A percentile compares a stretch with the other conserved stretches of the same genome.
Evolutionary conservation across 2,113 vertebrate genomes (phyloP).

Genomic region (Aramus guarauna): DNA sequence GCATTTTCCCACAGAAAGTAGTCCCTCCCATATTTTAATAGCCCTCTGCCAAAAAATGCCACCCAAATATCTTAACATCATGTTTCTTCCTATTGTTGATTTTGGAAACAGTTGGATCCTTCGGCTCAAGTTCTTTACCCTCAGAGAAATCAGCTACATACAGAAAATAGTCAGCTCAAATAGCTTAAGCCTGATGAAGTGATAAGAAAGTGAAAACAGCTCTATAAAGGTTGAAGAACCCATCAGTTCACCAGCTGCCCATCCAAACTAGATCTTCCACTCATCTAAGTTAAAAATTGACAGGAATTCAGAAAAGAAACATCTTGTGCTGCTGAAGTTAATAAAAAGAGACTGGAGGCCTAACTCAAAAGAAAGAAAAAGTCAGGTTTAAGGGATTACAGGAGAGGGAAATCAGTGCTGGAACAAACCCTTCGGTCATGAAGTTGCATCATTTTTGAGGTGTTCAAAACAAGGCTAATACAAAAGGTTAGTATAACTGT

Average conservation of each 20-base stretch:
- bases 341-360: not conserved
- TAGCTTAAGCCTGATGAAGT: not conserved
- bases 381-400: not conserved
- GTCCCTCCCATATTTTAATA: not conserved
- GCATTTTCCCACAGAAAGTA: not conserved
- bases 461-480: constrained; percentile 11
- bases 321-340: not conserved
- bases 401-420: not conserved
- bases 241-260: not conserved
- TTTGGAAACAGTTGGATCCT: not conserved
- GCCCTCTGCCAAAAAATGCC: not conserved
- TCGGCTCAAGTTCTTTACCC: not conserved
- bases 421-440: not conserved
- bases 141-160: not conserved
- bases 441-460: not conserved
- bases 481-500: not conserved
- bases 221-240: not conserved
- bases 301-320: not conserved
- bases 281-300: not conserved
- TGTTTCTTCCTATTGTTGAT: not conserved
- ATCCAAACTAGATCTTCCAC: not conserved
- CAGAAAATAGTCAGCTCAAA: not conserved
- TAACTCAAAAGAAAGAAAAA: not conserved
- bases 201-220: not conserved
- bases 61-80: not conserved